Conservation (phyloP, 2,113 vertebrate species). For the Eudyptes chrysolophus region DNA sequence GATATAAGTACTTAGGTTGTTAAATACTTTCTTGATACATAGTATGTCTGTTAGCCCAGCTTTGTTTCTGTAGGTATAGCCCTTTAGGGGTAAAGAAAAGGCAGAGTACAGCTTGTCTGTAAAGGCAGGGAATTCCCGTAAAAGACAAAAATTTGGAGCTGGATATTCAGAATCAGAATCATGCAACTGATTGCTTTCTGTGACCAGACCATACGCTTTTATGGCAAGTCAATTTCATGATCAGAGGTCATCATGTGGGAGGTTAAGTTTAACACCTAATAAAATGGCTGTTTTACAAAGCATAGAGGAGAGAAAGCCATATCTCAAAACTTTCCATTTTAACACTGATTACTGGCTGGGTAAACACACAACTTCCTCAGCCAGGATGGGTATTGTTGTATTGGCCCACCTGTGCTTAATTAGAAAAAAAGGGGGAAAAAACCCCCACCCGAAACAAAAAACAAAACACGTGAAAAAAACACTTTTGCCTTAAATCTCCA, state of each 20-base stretch:
- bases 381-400: neutral
- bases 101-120: neutral
- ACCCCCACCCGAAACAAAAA: neutral
- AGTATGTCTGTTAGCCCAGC: neutral
- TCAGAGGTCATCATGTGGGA: neutral
- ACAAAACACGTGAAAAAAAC: accelerated
- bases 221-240: neutral
- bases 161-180: neutral
- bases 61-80: neutral
- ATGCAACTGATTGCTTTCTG: neutral
- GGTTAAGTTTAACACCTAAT: neutral
- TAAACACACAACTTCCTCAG: neutral
- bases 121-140: neutral
- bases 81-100: neutral
- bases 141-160: neutral
- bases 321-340: neutral
- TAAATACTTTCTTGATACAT: neutral
- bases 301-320: neutral
- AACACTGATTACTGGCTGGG: neutral
- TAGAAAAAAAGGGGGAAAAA: neutral
- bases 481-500: neutral
- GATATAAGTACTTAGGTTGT: neutral
- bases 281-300: neutral
- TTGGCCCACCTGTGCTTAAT: neutral
- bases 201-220: neutral